Evolutionary conservation across 2,888 invertebrate genomes (phyloP).

Genomic region (Latrodectus elegans): DNA sequence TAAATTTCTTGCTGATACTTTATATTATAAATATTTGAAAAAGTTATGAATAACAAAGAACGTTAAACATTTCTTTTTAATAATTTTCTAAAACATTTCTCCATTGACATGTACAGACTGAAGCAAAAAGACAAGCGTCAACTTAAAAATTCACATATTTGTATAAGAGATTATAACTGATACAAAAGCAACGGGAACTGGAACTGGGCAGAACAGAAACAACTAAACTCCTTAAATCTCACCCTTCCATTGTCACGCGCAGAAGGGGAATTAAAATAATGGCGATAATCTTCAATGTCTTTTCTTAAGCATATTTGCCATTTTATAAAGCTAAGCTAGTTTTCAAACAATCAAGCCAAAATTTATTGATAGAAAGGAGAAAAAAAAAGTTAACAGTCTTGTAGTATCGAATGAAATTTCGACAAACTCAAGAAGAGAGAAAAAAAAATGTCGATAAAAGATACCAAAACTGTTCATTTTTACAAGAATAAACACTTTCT

Average conservation of each 20-base stretch:
- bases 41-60: too few species aligned
- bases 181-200: constrained; percentile 38
- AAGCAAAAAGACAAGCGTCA: not conserved
- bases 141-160: constrained; percentile 48
- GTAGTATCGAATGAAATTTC: constrained; percentile 67
- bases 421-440: constrained; percentile 29
- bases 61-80: not conserved
- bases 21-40: too few species aligned
- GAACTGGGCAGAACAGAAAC: constrained; percentile 31
- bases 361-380: constrained; percentile 50
- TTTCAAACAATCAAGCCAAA: constrained; percentile 63
- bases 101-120: not conserved
- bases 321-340: constrained; percentile 68
- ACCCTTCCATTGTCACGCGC: constrained; percentile 37
- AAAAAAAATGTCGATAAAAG: constrained; percentile 18
- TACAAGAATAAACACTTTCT: constrained; percentile 65
- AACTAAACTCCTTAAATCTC: constrained; percentile 57
- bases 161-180: constrained; percentile 50
- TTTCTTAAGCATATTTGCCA: constrained; percentile 65
- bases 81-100: not conserved
- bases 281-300: constrained; percentile 56
- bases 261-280: constrained; percentile 63
- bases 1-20: too few species aligned
- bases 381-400: constrained; percentile 21
- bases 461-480: constrained; percentile 58